Conservation (phyloP, 2,797 vertebrate species). For the Phyllotis vaccarum region DNA sequence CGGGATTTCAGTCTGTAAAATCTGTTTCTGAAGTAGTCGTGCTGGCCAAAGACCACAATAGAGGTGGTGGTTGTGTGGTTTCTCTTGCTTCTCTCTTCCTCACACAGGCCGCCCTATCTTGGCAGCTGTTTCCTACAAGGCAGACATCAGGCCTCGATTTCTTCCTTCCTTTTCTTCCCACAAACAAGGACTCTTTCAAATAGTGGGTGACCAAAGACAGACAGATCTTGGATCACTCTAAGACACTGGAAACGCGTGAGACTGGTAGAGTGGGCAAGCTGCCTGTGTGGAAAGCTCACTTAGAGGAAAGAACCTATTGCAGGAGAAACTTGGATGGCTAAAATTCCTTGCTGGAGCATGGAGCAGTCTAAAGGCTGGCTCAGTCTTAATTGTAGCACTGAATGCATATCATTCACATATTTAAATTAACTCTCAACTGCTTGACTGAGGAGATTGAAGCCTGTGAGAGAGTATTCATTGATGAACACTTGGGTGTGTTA, state of each 20-base stretch:
- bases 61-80: constrained; percentile 75
- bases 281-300: constrained; percentile 19
- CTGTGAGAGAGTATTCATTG: constrained; percentile 72
- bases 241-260: constrained; percentile 64
- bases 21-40: constrained; percentile 51
- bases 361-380: constrained; percentile 79
- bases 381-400: constrained; percentile 75
- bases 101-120: constrained; percentile 77
- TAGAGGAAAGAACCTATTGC: constrained; percentile 67
- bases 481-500: constrained; percentile 76
- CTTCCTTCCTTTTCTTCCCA: constrained; percentile 78
- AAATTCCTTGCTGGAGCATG: constrained; percentile 71
- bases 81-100: constrained; percentile 64
- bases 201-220: constrained; percentile 59
- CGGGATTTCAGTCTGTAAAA: constrained; percentile 65
- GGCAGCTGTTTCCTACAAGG: constrained; percentile 77
- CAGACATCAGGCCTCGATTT: constrained; percentile 68
- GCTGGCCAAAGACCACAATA: constrained; percentile 76
- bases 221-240: constrained; percentile 56
- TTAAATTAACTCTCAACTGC: constrained; percentile 80
- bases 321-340: constrained; percentile 46
- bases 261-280: constrained; percentile 50
- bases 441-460: constrained; percentile 70
- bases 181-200: constrained; percentile 72
- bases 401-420: constrained; percentile 68